Conservation (phyloP, 2,113 vertebrate genomes). For the Gambusia holbrooki region DNA sequence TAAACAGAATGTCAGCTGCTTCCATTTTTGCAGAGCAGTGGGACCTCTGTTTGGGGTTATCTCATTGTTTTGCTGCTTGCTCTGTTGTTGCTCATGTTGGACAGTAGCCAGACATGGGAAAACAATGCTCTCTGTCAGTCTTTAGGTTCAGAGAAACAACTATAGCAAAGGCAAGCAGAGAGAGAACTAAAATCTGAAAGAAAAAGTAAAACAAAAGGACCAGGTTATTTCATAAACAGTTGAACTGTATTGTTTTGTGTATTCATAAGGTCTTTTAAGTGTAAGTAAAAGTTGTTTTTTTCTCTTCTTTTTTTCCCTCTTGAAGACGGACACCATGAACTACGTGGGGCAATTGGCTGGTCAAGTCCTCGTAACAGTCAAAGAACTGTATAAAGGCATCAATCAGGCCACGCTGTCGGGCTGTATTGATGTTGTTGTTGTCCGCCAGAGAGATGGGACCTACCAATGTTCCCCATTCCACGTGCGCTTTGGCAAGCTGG, state of each 20-base stretch:
- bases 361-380: slow-evolving; percentile 95
- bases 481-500: slow-evolving; percentile 96
- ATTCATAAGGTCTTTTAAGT: not conserved
- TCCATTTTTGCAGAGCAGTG: slow-evolving; percentile 11
- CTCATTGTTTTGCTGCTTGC: slow-evolving; percentile 39
- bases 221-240: not conserved
- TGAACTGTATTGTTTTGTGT: not conserved
- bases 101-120: slow-evolving; percentile 32
- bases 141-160: slow-evolving; percentile 44
- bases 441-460: slow-evolving; percentile 91
- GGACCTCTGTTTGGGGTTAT: slow-evolving; percentile 30
- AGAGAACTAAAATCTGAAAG: slow-evolving; percentile 4
- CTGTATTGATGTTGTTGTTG: slow-evolving; percentile 96
- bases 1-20: slow-evolving; percentile 57
- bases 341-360: slow-evolving; percentile 98
- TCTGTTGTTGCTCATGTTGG: slow-evolving; percentile 37
- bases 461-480: slow-evolving; percentile 97
- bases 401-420: slow-evolving; percentile 97
- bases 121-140: slow-evolving; percentile 24
- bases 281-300: not conserved
- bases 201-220: slow-evolving; percentile 6
- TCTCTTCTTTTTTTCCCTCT: not conserved
- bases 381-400: slow-evolving; percentile 97
- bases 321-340: slow-evolving; percentile 94
- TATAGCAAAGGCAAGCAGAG: not conserved